These are phyloP conservation scores for Bos indicus DNA, from an alignment of 2,113 vertebrate species.

Conservation along the genomic window DNA sequence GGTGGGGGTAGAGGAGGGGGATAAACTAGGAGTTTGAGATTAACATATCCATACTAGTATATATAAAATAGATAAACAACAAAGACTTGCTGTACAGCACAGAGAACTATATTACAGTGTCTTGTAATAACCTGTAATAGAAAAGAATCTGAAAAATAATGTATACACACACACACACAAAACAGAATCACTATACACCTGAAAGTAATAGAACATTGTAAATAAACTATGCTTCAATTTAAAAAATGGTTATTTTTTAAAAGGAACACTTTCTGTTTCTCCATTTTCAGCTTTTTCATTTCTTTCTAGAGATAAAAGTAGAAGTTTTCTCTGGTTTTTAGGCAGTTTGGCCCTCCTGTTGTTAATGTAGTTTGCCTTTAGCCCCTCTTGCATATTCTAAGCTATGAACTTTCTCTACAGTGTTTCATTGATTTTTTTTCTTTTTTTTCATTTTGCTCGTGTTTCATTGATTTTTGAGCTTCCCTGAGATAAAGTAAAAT, in stretches of 20 bases:
- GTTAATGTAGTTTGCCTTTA: background rate
- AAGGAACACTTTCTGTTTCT: background rate
- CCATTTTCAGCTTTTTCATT: background rate
- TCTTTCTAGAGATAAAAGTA: background rate
- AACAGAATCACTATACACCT: background rate
- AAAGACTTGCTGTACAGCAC: background rate
- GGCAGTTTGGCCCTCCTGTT: background rate
- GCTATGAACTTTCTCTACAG: background rate
- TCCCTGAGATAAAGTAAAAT: slow-evolving; percentile 2
- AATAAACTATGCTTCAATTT: background rate
- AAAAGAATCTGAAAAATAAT: background rate
- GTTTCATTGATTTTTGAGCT: background rate
- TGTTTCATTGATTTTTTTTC: background rate
- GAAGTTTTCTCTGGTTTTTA: background rate
- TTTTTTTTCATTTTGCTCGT: background rate
- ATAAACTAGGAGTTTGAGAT: background rate
- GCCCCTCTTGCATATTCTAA: background rate
- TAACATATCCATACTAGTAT: background rate
- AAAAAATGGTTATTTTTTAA: background rate
- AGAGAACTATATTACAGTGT: background rate
- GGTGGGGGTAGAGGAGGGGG: rapidly evolving
- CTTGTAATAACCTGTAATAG: background rate
- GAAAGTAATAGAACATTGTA: background rate
- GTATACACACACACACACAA: background rate
- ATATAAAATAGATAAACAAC: background rate